Base-by-base conservation (phyloP, 2,113 vertebrate genomes). In the Istiophorus platypterus region DNA sequence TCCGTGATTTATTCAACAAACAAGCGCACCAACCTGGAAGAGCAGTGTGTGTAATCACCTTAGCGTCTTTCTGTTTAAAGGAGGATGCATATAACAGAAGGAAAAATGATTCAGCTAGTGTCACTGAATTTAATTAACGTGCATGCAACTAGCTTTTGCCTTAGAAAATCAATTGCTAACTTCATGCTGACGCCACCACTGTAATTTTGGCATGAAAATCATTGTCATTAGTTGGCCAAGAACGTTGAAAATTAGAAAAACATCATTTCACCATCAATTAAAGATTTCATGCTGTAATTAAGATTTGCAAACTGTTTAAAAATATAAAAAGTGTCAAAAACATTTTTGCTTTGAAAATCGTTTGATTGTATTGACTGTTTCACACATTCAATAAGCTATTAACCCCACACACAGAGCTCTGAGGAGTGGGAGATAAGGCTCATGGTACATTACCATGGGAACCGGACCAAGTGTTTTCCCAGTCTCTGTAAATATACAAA, bases 371-470 rank as follows among this genome's bases (percentile, higher is more conserved):
- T 15, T 17, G 26, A 67, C 0, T 49, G 56, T 27, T 62, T 69
- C 24, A 20, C 22, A 52, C 4, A 51, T 29, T 0, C 3, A 5
- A 27, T 15, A 77, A 63, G 5, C 45, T 9, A 8, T 62, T 4
- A 1, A 11, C 61, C 27, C 22, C 39, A 8, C 47, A 18, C 47
- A 49, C 18, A 22, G 22, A 62, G 14, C 57, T 61, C 22, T 15
- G 69, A 58, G 24, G 18, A 24, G 45, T n/a, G 31, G 24, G 31
- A 42, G 41, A 68, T 5, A 34, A 68, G 72, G 58, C n/a, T 14
- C 2, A 14, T 75, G 71, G 1, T 72, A 26, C 29, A 71, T 80
- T 63, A 73, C 57, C 49, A 77, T 77, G 80, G 69, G 57, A 72
- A 59, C 76, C 62, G 39, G 24, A 54, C 15, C 47, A 18, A 47